Conservation (phyloP, 2,113 vertebrate genomes). For the Xiphophorus couchianus region DNA sequence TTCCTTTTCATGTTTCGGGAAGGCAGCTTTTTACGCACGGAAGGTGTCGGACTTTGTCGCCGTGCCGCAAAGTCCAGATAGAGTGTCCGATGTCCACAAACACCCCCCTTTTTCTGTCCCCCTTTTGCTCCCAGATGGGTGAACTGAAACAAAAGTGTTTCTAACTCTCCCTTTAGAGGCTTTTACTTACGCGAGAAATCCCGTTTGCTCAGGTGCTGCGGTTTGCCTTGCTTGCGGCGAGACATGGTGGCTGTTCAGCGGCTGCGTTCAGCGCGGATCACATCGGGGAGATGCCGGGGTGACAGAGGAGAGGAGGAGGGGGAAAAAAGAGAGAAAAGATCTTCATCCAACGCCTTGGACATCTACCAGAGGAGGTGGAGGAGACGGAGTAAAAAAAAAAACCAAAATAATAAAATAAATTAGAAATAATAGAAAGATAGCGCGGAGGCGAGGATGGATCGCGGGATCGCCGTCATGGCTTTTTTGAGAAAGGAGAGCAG, state of each 20-base stretch:
- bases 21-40: constrained; percentile 64
- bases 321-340: constrained; percentile 83
- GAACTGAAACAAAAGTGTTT: constrained; percentile 1
- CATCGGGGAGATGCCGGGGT: constrained; percentile 94
- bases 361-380: constrained; percentile 79
- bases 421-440: constrained; percentile 99
- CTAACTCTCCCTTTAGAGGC: constrained; percentile 42
- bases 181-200: constrained; percentile 99
- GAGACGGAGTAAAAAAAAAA: not conserved
- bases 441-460: constrained; percentile 98
- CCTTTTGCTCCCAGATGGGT: not conserved
- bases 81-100: constrained; percentile 72
- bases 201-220: constrained; percentile 99
- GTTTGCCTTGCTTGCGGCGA: constrained; percentile 99
- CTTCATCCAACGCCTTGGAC: constrained; percentile 99
- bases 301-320: constrained; percentile 94
- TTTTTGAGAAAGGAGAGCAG: constrained; percentile 84
- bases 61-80: constrained; percentile 76
- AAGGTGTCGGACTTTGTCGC: constrained; percentile 63
- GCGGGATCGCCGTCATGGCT: constrained; percentile 98
- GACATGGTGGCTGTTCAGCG: constrained; percentile 94
- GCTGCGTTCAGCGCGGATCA: constrained; percentile 89
- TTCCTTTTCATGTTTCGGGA: constrained; percentile 18
- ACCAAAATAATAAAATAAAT: constrained; percentile 87
- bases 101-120: constrained; percentile 38